Percentiles rank a stretch among this genome's conserved stretches.
Conservation (phyloP, 1,140 invertebrate genomes). For the Sminthurinus signatus region DNA sequence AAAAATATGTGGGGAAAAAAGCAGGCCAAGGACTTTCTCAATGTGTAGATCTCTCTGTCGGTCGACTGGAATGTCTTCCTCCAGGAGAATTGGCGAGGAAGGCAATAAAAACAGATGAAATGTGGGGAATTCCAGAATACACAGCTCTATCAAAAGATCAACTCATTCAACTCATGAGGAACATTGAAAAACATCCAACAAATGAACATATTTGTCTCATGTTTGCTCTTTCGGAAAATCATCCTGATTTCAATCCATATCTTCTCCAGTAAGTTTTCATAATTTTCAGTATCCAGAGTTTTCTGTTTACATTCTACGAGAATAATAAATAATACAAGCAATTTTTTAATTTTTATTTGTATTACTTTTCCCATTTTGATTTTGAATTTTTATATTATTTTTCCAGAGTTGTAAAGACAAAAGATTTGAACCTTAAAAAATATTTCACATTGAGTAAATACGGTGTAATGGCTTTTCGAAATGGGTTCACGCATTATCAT, state of each 20-base stretch:
- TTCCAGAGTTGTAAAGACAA: conserved; percentile 21
- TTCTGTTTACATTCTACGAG: neutral
- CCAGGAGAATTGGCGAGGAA: conserved; percentile 25
- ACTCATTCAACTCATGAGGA: conserved; percentile 27
- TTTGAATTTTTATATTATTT: neutral
- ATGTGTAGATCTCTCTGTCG: conserved; percentile 17
- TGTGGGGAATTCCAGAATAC: conserved; percentile 34
- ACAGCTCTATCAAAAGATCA: conserved; percentile 16
- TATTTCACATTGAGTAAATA: conserved; percentile 36
- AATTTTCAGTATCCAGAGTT: neutral
- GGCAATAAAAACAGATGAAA: conserved; percentile 25
- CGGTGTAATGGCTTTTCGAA: conserved; percentile 26
- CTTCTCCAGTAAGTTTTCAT: conserved; percentile 26
- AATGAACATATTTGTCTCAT: conserved; percentile 35
- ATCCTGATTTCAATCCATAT: conserved; percentile 34
- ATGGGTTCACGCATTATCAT: conserved; percentile 24
- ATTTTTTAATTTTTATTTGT: neutral
- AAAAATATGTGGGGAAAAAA: conserved; percentile 15
- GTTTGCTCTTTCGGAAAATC: conserved; percentile 5
- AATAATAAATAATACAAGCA: conserved; percentile 7
- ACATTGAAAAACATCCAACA: conserved; percentile 24
- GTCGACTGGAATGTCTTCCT: conserved; percentile 24
- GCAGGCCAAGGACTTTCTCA: conserved; percentile 16
- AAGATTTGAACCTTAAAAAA: conserved; percentile 17
- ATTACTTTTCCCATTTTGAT: too few relatives aligned